Evolutionary conservation across 2,888 invertebrate species (phyloP), one percentile per base, ranked within the genome.

Genomic region (Pasiphila rectangulata): DNA sequence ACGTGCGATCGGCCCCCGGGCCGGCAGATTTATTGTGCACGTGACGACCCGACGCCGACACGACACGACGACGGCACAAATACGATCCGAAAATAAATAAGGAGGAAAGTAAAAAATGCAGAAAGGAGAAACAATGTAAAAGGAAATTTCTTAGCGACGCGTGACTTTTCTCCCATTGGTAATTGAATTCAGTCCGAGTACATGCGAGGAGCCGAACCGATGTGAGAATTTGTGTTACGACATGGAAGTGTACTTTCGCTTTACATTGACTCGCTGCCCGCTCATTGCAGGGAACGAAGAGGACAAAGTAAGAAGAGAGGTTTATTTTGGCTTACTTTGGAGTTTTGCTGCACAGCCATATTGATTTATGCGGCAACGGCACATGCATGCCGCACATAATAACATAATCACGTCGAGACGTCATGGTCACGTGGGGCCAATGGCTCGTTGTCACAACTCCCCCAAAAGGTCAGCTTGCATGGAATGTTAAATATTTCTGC

Each of bases 91-190:
- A 10, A 2, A 39, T 27, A 29, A 21, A 16, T 21, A 40, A 24
- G 9, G 37, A 17, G 37, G 17, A 9, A 44, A 36, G 19, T 38
- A 19, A 32, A 44, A 44, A 19, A 41, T 46, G 34, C 39, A 46
- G 6, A 24, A 35, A 20, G 34, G 32, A 24, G 27, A 23, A 19
- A 37, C 24, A 19, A 42, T 16, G 39, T 30, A 21, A 21, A 35
- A 23, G 21, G 27, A 7, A 40, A 17, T 42, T 34, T 13, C 13
- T 42, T 24, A 34, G 24, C 19, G 19, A 41, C 25, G 24, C 24
- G 24, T 23, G 34, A 34, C 32, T 16, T 19, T 10, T 24, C 32
- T 17, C 23, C 17, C 24, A 24, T 32, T 12, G 17, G 17, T 10
- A 7, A n/a, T 32, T 5, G n/a, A 16, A 20, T 21, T 40, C n/a